A percentile compares a stretch with the other conserved stretches of the same genome.
These are phyloP conservation scores for Pampus argenteus DNA, from an alignment of 2,797 vertebrate species.

Conservation along the genomic window DNA sequence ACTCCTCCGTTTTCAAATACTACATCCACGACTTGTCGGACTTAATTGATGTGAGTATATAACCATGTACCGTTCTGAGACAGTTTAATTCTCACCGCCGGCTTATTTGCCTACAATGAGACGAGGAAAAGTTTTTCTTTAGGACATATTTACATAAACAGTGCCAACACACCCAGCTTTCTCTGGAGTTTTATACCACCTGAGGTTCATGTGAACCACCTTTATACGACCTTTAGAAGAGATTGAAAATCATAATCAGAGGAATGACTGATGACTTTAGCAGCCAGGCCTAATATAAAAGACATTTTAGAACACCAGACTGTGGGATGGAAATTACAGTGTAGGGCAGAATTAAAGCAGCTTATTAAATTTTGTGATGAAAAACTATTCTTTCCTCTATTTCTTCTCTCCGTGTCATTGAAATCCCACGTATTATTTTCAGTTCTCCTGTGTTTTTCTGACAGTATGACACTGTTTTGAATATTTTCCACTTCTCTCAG, in stretches of 20 bases:
- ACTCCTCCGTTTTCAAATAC: slow-evolving; percentile 98
- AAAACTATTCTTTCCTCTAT: slow-evolving; percentile 27
- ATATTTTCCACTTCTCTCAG: slow-evolving; percentile 13
- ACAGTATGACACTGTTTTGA: slow-evolving; percentile 10
- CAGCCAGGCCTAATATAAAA: slow-evolving; percentile 47
- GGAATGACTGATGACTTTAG: slow-evolving; percentile 54
- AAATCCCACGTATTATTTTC: slow-evolving; percentile 36
- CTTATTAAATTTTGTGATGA: slow-evolving; percentile 52
- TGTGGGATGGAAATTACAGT: slow-evolving; percentile 55
- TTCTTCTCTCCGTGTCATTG: slow-evolving; percentile 12
- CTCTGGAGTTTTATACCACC: background rate
- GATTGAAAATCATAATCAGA: slow-evolving; percentile 48
- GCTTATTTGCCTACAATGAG: slow-evolving; percentile 3
- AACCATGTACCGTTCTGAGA: slow-evolving; percentile 13
- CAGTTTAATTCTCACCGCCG: slow-evolving; percentile 29
- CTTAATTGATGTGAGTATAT: slow-evolving; percentile 96
- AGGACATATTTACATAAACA: slow-evolving; percentile 5
- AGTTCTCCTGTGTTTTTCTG: slow-evolving; percentile 9
- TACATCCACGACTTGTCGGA: slow-evolving; percentile 99
- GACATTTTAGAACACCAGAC: slow-evolving; percentile 33
- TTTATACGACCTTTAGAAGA: slow-evolving; percentile 17
- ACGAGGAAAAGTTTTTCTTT: slow-evolving; percentile 15
- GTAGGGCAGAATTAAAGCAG: slow-evolving; percentile 48
- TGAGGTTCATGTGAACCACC: background rate
- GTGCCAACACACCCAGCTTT: background rate